Evolutionary conservation across 2,888 invertebrate genomes (phyloP).

Genomic region (Bembecia ichneumoniformis): DNA sequence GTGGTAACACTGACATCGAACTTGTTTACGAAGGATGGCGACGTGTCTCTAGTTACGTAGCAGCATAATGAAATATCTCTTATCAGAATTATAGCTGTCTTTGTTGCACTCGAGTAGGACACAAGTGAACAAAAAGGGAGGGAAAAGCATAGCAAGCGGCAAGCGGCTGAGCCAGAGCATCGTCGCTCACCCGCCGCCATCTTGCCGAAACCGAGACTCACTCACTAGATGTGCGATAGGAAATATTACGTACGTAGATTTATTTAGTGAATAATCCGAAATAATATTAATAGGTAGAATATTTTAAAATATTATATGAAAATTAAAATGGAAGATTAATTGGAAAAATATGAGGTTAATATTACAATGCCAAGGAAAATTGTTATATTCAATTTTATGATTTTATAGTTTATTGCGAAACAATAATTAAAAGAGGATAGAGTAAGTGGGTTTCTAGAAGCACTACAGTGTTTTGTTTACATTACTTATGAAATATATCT

Average conservation of each 20-base stretch:
- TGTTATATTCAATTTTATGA: not conserved
- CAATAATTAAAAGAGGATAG: too few species aligned
- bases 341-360: too few species aligned
- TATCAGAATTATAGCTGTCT: constrained; percentile 46
- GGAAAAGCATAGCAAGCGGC: constrained; percentile 34
- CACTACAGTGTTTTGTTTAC: too few species aligned
- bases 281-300: too few species aligned
- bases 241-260: not conserved
- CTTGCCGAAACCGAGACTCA: constrained; percentile 46
- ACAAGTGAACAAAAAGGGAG: constrained; percentile 31
- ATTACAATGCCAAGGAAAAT: not conserved
- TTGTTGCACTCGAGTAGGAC: constrained; percentile 24
- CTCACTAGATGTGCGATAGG: constrained; percentile 32
- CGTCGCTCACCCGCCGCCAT: constrained; percentile 43
- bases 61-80: constrained; percentile 29
- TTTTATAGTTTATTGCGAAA: too few species aligned
- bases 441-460: too few species aligned
- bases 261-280: not conserved
- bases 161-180: too few species aligned
- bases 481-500: too few species aligned
- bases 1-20: constrained; percentile 44
- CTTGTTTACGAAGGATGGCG: constrained; percentile 66
- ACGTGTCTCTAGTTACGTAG: constrained; percentile 71
- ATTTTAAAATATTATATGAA: too few species aligned
- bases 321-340: too few species aligned